Base-by-base conservation (phyloP, 2,888 invertebrate species). In the Metellina segmentata region DNA sequence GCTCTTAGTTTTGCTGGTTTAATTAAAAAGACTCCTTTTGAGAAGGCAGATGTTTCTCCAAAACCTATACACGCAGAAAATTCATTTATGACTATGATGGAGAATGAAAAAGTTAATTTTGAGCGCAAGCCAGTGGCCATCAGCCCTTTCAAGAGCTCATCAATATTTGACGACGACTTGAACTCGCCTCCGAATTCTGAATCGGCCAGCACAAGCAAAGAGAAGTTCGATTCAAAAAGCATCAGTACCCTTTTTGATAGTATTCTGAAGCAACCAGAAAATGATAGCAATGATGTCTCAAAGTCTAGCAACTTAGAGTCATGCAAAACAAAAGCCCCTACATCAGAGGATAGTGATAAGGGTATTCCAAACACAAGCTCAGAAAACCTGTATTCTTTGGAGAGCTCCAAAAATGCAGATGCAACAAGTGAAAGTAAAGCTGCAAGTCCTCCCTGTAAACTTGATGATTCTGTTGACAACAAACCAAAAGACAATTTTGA, bases 401-500 rank as follows among this genome's bases (percentile, higher is more conserved):
- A 78, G 6, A 52, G 52, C 16, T 78, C 78, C 52, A 51, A 78
- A 52, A 52, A 16, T n/a, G 19, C 16, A n/a, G 78, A 78, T n/a
- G 16, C 6, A n/a, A 75, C 52, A n/a, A 75, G 74, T 74, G 75
- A 75, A 6, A 13, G 16, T 7, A 9, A 11, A 16, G 61, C 13
- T 5, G 61, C 11, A 5, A 61, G 61, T 61, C 61, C 61, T 5
- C 61, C 61, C 16, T 61, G 5, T 11, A 61, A 61, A 61, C 11
- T 9, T 11, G 34, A 6, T 74, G 74, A 74, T 19, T 11, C 8
- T n/a, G 34, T 34, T 34, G 85, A 85, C 53, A 74, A 13, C 72
- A 90, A 90, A 74, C n/a, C 49, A 19, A 90, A 90, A 85, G 90
- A 85, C 61, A 85, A 52, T 49, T 90, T 90, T 74, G 90, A 90